Evolutionary conservation across 2,113 vertebrate genomes (phyloP), one percentile per base, ranked within the genome.

Genomic region (Monarcha castaneiventris): DNA sequence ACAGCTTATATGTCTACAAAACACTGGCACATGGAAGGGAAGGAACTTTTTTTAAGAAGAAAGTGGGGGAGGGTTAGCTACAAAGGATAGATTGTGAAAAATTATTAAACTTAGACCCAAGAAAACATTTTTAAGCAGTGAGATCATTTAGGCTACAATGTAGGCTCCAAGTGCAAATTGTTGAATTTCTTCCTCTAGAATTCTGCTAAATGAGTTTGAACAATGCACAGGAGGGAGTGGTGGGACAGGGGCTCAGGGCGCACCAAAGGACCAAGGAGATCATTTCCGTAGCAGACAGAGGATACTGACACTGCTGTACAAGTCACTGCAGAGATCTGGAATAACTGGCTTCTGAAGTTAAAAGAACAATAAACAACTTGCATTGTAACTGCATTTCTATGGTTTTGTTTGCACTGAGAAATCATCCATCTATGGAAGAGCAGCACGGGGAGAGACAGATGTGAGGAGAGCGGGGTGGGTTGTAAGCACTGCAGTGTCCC

Each of bases 41-140:
- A 92, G 69, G 76, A 55, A 30, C 37, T 54, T 94, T 93, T 83
- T 94, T 87, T 30, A 78, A 95, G 88, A 89, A 91, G 64, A 78
- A 93, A 84, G 83, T 94, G 93, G 93, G 77, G 85, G 95, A 97
- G 74, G 78, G 92, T 52, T 94, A 94, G 82, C 78, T 78, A 93
- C 80, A 93, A 94, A 79, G 83, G 68, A 81, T 41, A 90, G 86
- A 90, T 78, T 51, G 37, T 89, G 88, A 89, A 87, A 93, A 93
- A 94, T 92, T 95, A 97, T 94, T 96, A 95, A 96, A 93, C 35
- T 66, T 92, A 90, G 80, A 92, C 93, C 58, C 83, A 90, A 92
- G 79, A 84, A 90, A 96, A 92, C 92, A 90, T 96, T 94, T 94
- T 93, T 25, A 54, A 84, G 73, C 32, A 78, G 58, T 93, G 90